A percentile compares a stretch with the other conserved stretches of the same genome.
These are phyloP conservation scores for Glareola pratincola DNA, from an alignment of 2,113 vertebrate genomes.

Conservation along the genomic window DNA sequence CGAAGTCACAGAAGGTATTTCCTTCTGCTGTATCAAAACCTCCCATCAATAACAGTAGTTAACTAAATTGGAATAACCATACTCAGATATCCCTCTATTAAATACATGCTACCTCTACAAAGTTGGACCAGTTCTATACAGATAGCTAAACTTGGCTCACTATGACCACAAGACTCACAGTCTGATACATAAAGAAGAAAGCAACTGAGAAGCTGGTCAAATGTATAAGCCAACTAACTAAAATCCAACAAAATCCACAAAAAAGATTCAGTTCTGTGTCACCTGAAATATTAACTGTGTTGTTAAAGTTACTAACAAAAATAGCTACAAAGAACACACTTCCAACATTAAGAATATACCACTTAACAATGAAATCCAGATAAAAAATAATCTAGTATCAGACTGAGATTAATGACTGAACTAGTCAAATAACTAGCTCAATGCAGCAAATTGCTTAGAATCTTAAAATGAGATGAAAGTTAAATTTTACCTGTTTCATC, in stretches of 20 bases:
- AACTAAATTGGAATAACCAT: neutral
- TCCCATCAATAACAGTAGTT: neutral
- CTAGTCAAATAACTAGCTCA: neutral
- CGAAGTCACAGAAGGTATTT: neutral
- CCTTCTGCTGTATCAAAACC: neutral
- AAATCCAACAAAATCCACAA: neutral
- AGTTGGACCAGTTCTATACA: neutral
- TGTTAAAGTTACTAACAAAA: neutral
- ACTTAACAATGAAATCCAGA: neutral
- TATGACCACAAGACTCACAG: neutral
- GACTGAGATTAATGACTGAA: neutral
- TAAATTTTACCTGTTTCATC: neutral
- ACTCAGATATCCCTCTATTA: neutral
- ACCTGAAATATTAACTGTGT: neutral
- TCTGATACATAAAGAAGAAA: neutral
- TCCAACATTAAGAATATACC: neutral
- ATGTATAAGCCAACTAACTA: neutral
- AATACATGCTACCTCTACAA: neutral
- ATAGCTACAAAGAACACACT: neutral
- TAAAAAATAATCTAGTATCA: neutral
- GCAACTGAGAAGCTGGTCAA: neutral
- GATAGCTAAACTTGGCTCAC: neutral
- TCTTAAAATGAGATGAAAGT: neutral
- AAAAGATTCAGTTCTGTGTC: neutral
- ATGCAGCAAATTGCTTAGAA: neutral